Base-by-base conservation (phyloP, 2,888 invertebrate genomes). In the Patella caerulea region DNA sequence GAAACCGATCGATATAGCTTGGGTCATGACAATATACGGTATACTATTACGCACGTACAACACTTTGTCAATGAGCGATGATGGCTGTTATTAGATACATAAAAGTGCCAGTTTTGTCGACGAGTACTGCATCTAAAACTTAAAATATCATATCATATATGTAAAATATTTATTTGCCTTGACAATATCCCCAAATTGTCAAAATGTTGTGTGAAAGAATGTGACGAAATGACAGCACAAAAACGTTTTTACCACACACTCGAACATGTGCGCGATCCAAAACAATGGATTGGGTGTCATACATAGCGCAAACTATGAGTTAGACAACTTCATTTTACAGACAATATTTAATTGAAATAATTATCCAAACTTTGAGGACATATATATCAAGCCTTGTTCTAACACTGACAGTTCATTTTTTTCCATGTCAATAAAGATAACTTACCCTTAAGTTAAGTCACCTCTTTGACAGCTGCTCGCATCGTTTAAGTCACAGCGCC, bases 401-500 rank as follows among this genome's bases (percentile, higher is more conserved):
- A 45, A 45, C 45, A 45, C 45, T 45, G 45, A 45, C 45, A 45
- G 45, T 45, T 45, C 45, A 45, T 24, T 65, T 65, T 65, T 65
- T 9, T 24, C 24, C 19, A 19, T 65, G 65, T 65, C 65, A 65
- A 65, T 65, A 65, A 45, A 73, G 54, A 71, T 52, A 56, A 78
- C 78, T 80, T 76, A 80, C 78, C 73, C 73, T 71, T 71, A 74
- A 75, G 45, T 71, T 45, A 71, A 77, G 72, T 72, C 71, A 73
- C 79, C 79, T 77, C 74, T 83, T 81, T 83, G 84, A 82, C 83
- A 84, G 82, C 77, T 83, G 81, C 78, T 75, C 71, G 73, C 80
- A 54, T 73, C 79, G 78, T 83, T 81, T 78, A 78, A 79, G 81
- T 81, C 76, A 76, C 81, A 82, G 81, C 86, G 86, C 85, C 85